Base-by-base conservation (phyloP, 2,113 vertebrate genomes). In the Ceuthmochares aereus region DNA sequence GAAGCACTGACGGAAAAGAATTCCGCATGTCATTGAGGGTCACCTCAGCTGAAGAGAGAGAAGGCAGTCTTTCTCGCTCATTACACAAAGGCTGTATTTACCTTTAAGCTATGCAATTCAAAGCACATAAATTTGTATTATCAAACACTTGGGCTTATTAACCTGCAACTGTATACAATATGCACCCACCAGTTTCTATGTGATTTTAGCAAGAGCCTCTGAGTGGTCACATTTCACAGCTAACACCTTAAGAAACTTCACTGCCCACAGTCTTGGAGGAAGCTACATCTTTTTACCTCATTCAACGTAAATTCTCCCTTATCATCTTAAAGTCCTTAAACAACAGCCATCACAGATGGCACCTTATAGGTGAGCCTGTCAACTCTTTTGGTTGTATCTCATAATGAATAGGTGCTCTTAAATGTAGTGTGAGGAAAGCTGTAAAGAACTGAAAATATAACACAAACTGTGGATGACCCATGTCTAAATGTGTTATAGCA, bases 161-260 rank as follows among this genome's bases (percentile, higher is more conserved):
- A 79, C 12, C 16, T 9, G 1, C 5, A 72, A n/a, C 9, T 34
- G 25, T 12, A 59, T 9, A 45, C 21, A 29, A 13, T 15, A 72
- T 3, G 20, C 22, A 84, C 13, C 19, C 26, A 55, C 14, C 0
- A 0, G 34, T 60, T 54, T 64, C 72, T 18, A 6, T 25, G 19
- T 14, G 25, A 70, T 59, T 70, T 82, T 64, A 90, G 18, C 40
- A 49, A 76, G 43, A 75, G 42, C 20, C 25, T 70, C 70, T 63
- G 27, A 79, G 45, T 5, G 45, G 32, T 43, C 69, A 58, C 12
- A 20, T 59, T 58, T 63, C 54, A 18, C 23, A 21, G 49, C 32
- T 62, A 88, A 85, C 1, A 1, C 37, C 40, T 68, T 25, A 78
- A 66, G 52, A 69, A 79, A 68, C 32, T 85, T 78, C 74, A 59